A percentile compares a stretch with the other conserved stretches of the same genome.
phyloP scores from a whole-genome alignment of 2,888 invertebrate genomes.

The Ethmia dodecea region DNA sequence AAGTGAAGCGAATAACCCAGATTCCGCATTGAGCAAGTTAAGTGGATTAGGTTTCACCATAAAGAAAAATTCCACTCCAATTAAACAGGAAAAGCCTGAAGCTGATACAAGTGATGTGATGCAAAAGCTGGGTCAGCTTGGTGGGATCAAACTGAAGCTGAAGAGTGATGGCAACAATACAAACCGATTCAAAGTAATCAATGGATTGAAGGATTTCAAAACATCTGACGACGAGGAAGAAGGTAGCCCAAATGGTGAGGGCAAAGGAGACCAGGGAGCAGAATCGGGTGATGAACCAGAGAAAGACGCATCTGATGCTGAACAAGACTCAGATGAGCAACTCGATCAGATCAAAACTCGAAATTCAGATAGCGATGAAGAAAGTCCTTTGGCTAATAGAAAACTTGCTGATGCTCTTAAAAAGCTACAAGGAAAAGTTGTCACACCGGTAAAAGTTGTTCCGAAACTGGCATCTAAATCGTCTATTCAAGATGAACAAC shows the following conservation, averaged over 20 bases:
- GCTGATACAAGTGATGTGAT: conserved; percentile 41
- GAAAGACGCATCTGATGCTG: conserved; percentile 37
- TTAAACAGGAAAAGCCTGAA: conserved; percentile 52
- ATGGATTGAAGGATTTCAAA: conserved; percentile 64
- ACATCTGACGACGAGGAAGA: conserved; percentile 62
- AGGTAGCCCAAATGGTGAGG: conserved; percentile 46
- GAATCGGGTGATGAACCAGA: conserved; percentile 38
- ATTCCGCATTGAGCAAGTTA: conserved; percentile 56
- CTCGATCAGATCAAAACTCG: conserved; percentile 24
- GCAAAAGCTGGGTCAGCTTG: conserved; percentile 59
- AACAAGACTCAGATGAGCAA: conserved; percentile 31
- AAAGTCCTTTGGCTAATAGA: conserved; percentile 18
- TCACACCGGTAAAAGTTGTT: conserved; percentile 23
- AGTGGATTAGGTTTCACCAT: conserved; percentile 67
- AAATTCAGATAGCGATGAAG: conserved; percentile 37
- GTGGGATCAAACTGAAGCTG: conserved; percentile 66
- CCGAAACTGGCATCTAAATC: conserved; percentile 32
- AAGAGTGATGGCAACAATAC: conserved; percentile 61
- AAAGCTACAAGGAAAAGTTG: conserved; percentile 30
- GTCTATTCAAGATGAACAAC: conserved; percentile 25
- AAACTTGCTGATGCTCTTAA: conserved; percentile 28
- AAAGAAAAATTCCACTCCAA: conserved; percentile 53
- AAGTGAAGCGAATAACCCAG: conserved; percentile 31
- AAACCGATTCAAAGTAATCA: conserved; percentile 63
- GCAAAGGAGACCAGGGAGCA: conserved; percentile 36